Evolutionary conservation across 2,113 vertebrate species (phyloP), one percentile per base, ranked within the genome.

Genomic region (Tauraco erythrolophus): DNA sequence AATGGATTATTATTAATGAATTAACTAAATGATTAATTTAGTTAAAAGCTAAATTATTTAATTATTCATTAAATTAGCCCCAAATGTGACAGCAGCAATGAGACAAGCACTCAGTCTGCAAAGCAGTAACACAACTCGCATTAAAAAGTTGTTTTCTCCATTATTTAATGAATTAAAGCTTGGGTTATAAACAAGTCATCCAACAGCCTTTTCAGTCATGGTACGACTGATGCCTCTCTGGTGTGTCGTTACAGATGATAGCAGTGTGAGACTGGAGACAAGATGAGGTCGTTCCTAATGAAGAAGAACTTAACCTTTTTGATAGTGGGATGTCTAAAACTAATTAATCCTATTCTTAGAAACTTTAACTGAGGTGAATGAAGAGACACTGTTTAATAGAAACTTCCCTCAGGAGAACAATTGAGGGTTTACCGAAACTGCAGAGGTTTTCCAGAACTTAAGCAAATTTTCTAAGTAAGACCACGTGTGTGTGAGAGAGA

Each of bases 201-300:
- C 90, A 88, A 19, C 17, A 86, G 96, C 83, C 89, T 96, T 88
- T 80, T 80, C 97, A 87, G 94, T 85, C 94, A 46, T 46, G 64
- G 83, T 86, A 91, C 56, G 6, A 88, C 33, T 93, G 95, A 97
- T 96, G 86, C 53, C 89, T 96, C 97, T 98, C 96, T 37, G 41
- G 95, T 94, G 97, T 68, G 27, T 96, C 80, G 0, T 97, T 98
- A 97, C 35, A 64, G 83, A 84, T 96, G 92, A 97, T 72, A 94
- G 95, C 91, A 86, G 72, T 62, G 74, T 85, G 91, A 94, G 89
- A 92, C 2, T 84, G 83, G 77, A 97, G 91, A 97, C 85, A 79
- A 96, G 96, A 97, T 81, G 96, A 96, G 97, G 96, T 98, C 85
- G n/a, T 68, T 84, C 45, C 94, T 97, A 97, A 98, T 96, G 97